These are phyloP conservation scores for Rafetus swinhoei DNA, from an alignment of 2,113 vertebrate species.

Conservation along the genomic window DNA sequence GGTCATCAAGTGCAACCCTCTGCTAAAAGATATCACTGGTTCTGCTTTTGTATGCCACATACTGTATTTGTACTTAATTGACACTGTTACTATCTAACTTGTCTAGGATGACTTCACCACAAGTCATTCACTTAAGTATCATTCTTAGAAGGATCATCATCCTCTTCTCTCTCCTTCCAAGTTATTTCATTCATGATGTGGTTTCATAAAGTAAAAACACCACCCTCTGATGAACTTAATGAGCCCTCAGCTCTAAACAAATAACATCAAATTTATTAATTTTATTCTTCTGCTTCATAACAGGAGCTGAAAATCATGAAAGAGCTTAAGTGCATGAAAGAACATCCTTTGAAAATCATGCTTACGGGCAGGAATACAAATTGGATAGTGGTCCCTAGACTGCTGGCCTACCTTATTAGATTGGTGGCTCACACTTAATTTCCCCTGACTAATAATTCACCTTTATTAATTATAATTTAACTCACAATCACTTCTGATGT, in stretches of 20 bases:
- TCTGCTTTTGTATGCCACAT: not conserved
- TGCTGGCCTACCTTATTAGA: conserved; percentile 61
- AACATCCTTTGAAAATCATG: conserved; percentile 52
- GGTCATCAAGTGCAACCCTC: too few relatives aligned
- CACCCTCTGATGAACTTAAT: conserved; percentile 45
- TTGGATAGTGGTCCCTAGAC: conserved; percentile 54
- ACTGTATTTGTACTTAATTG: not conserved
- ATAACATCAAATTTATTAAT: not conserved
- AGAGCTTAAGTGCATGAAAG: conserved; percentile 54
- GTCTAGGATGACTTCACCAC: not conserved
- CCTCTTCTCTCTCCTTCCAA: not conserved
- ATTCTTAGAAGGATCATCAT: conserved; percentile 20
- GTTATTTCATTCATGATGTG: conserved; percentile 34
- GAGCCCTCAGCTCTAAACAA: conserved; percentile 33
- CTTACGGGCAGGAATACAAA: conserved; percentile 61
- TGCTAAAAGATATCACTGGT: too few relatives aligned
- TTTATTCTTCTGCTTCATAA: conserved; percentile 46
- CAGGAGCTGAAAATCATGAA: conserved; percentile 57
- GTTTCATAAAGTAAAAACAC: conserved; percentile 40
- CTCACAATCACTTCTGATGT: conserved; percentile 36
- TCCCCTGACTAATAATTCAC: conserved; percentile 64
- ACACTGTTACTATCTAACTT: not conserved
- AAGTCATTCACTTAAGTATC: not conserved
- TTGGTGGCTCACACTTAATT: conserved; percentile 64
- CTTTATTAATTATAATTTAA: conserved; percentile 63